Percentiles rank a stretch among this genome's conserved stretches.
phyloP scores from a whole-genome alignment of 2,113 vertebrate species.

The Centropus unirufus region DNA sequence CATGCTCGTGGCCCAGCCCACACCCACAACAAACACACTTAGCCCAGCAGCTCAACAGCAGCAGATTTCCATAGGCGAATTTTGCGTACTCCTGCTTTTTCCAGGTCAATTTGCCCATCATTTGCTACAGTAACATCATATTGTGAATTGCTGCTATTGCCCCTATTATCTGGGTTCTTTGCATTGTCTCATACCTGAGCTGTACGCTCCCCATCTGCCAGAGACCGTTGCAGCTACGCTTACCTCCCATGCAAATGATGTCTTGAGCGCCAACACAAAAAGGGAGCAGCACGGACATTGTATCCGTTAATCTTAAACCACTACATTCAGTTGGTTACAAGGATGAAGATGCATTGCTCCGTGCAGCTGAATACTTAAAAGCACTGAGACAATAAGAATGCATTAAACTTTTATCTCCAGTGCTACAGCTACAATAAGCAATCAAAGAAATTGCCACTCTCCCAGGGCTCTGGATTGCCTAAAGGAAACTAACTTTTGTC shows the following conservation, averaged over 20 bases:
- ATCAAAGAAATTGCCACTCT: conserved; percentile 47
- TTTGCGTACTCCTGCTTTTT: neutral
- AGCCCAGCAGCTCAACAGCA: neutral
- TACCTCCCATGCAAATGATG: neutral
- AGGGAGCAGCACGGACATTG: neutral
- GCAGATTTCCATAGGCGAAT: neutral
- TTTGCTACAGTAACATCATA: neutral
- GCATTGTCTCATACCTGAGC: neutral
- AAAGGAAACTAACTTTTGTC: conserved; percentile 44
- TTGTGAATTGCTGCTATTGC: neutral
- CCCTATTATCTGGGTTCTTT: neutral
- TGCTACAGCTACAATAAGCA: conserved; percentile 47
- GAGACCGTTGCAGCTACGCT: neutral
- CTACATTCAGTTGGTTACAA: neutral
- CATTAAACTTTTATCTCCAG: conserved; percentile 55
- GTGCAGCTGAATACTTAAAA: conserved; percentile 44
- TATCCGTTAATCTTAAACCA: neutral
- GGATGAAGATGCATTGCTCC: neutral
- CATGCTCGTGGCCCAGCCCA: neutral
- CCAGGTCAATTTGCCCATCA: neutral
- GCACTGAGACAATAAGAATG: conserved; percentile 42
- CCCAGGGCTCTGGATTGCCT: conserved; percentile 41
- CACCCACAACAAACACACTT: neutral
- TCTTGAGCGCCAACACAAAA: neutral
- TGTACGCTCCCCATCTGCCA: conserved; percentile 20